Conservation (phyloP, 2,888 invertebrate species). For the Drosophila fungiperda region DNA sequence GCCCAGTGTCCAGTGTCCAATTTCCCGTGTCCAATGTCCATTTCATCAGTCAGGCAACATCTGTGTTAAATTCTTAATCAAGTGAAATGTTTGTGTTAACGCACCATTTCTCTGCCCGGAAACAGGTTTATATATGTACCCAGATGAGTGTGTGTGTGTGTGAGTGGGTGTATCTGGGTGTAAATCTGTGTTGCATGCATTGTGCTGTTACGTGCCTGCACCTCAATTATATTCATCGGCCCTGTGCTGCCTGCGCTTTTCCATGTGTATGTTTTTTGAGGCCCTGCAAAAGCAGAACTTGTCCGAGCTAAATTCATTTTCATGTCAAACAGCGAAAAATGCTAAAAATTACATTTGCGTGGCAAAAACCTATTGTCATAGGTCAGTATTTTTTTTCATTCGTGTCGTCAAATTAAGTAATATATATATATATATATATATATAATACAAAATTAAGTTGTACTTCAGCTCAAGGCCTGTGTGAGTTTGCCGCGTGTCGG, state of each 20-base stretch:
- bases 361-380: slow-evolving; percentile 23
- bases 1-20: background rate
- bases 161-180: slow-evolving; percentile 17
- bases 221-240: slow-evolving; percentile 60
- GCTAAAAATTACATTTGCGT: slow-evolving; percentile 33
- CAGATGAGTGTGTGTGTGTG: background rate
- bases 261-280: slow-evolving; percentile 32
- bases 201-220: slow-evolving; percentile 39
- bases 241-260: slow-evolving; percentile 22
- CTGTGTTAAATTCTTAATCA: slow-evolving; percentile 62
- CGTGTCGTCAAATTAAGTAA: background rate
- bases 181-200: slow-evolving; percentile 39
- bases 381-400: slow-evolving; percentile 23
- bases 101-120: slow-evolving; percentile 38
- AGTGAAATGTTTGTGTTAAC: slow-evolving; percentile 62
- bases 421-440: background rate
- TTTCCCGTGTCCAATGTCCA: background rate
- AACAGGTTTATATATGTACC: slow-evolving; percentile 21
- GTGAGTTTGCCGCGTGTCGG: slow-evolving; percentile 12
- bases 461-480: slow-evolving; percentile 20
- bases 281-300: slow-evolving; percentile 8
- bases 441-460: background rate
- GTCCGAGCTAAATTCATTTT: slow-evolving; percentile 44
- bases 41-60: slow-evolving; percentile 48
- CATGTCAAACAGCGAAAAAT: slow-evolving; percentile 28